phyloP scores from a whole-genome alignment of 2,797 vertebrate genomes.

The Vireo griseus region DNA sequence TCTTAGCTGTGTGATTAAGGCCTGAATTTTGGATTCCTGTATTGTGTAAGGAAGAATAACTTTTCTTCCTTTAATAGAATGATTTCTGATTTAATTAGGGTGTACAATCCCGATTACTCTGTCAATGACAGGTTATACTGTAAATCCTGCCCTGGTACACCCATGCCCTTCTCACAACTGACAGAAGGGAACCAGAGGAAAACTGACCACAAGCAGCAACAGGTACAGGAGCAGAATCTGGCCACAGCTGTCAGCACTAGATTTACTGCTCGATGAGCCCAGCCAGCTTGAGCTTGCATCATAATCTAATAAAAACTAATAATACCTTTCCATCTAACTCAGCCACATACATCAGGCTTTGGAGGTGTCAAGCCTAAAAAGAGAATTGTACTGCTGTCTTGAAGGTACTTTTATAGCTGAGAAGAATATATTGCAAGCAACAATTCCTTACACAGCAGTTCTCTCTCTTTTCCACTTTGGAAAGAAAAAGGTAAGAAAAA shows the following conservation, averaged over 20 bases:
- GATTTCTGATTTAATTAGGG: not conserved
- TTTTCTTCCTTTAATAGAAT: not conserved
- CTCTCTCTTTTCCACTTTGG: not conserved
- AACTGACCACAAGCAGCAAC: not conserved
- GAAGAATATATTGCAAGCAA: not conserved
- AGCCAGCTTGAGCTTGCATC: not conserved
- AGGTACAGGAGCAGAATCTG: not conserved
- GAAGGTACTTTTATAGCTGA: not conserved
- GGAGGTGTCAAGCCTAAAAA: not conserved
- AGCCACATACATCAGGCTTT: not conserved
- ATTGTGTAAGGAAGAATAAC: not conserved
- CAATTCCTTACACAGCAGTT: not conserved
- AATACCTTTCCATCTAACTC: slow-evolving; percentile 1
- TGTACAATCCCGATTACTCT: not conserved
- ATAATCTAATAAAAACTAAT: slow-evolving; percentile 26
- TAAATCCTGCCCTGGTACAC: not conserved
- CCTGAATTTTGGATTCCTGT: not conserved
- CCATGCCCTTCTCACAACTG: not conserved
- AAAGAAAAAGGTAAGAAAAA: not conserved
- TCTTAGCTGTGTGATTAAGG: not conserved
- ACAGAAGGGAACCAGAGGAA: not conserved
- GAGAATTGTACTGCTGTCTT: not conserved
- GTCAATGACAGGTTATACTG: not conserved
- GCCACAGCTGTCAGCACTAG: not conserved
- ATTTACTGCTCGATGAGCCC: not conserved